A percentile compares a stretch with the other conserved stretches of the same genome.
Evolutionary conservation across 1,140 invertebrate genomes (phyloP).

Genomic region (Euwallacea fornicatus): DNA sequence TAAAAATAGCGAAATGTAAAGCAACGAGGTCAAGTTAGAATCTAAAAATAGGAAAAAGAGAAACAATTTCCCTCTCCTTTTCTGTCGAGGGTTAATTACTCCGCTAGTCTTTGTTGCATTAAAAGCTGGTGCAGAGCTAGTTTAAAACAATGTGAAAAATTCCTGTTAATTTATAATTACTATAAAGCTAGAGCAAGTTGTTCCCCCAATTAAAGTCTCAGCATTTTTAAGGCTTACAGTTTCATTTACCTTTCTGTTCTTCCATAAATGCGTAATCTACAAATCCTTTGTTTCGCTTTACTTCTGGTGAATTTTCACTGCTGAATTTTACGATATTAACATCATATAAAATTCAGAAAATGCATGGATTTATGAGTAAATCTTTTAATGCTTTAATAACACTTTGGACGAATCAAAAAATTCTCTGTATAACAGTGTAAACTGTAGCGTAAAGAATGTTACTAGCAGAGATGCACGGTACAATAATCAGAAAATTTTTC

Average conservation of each 20-base stretch:
- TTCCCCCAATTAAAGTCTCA: background rate
- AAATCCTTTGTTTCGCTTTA: no score
- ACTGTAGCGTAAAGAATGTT: no score
- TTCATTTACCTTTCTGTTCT: background rate
- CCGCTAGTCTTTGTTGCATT: slow-evolving; percentile 3
- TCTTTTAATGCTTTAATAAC: no score
- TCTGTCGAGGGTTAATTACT: background rate
- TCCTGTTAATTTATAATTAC: slow-evolving; percentile 29
- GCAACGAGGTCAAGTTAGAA: slow-evolving; percentile 1
- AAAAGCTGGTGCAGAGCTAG: slow-evolving; percentile 27
- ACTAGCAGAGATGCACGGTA: no score
- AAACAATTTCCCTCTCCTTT: background rate
- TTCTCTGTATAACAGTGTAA: no score
- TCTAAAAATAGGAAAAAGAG: slow-evolving; percentile 1
- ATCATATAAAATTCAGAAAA: no score
- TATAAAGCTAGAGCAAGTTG: slow-evolving; percentile 7
- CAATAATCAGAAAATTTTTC: no score
- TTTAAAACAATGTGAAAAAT: slow-evolving; percentile 28
- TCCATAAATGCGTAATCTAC: no score
- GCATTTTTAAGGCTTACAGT: background rate
- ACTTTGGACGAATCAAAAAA: no score
- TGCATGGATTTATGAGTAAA: no score
- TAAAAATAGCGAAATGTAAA: background rate
- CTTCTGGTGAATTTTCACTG: background rate
- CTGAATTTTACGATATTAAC: no score